Evolutionary conservation across 2,888 invertebrate genomes (phyloP).

Genomic region (Folsomia candida): DNA sequence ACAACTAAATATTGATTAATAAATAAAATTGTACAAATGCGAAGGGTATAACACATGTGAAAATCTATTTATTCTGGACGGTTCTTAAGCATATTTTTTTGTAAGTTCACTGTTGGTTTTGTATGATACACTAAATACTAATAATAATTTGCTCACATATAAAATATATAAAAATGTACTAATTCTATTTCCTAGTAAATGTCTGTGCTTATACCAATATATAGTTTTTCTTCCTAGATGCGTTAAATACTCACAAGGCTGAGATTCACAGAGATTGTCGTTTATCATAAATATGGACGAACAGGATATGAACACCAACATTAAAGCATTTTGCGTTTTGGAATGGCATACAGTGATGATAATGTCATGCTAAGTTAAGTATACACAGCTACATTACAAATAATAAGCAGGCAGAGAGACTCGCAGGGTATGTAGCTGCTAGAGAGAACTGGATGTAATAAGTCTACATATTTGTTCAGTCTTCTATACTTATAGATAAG

Average conservation of each 20-base stretch:
- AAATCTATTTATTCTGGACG: neutral
- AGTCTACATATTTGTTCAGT: too few species aligned
- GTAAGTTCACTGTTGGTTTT: neutral
- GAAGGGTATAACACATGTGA: too few species aligned
- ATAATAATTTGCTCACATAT: neutral
- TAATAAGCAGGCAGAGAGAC: neutral
- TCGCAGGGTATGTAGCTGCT: neutral
- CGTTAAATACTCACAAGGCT: neutral
- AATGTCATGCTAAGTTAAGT: neutral
- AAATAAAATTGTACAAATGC: neutral
- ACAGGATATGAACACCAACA: neutral
- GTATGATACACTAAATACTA: neutral
- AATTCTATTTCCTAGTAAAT: neutral
- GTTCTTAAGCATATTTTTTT: neutral
- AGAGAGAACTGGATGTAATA: neutral
- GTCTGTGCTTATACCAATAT: neutral
- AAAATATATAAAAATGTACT: neutral
- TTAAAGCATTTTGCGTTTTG: neutral
- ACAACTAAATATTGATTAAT: too few species aligned
- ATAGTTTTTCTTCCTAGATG: neutral
- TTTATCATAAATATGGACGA: neutral
- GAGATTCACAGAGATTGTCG: conserved; percentile 7
- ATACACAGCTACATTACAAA: neutral
- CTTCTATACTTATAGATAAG: too few species aligned
- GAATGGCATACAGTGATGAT: neutral